Conservation (phyloP, 1,140 invertebrate species). For the Triops longicaudatus region DNA sequence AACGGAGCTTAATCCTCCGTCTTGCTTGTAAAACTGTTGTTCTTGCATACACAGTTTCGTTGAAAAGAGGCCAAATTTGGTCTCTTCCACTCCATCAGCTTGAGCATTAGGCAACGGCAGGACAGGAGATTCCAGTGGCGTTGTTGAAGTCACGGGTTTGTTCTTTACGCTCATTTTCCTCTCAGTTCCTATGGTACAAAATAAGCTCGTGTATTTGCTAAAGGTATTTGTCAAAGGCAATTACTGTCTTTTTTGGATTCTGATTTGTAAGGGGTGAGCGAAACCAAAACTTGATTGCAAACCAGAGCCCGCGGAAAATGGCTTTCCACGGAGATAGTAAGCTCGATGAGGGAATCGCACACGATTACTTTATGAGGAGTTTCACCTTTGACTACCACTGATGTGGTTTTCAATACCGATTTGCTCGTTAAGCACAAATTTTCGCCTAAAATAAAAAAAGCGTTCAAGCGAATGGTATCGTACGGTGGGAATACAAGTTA, state of each 20-base stretch:
- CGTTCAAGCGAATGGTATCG: slow-evolving; percentile 20
- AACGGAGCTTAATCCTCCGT: slow-evolving; percentile 28
- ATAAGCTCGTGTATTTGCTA: neutral
- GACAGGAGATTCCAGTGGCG: neutral
- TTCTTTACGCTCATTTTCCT: slow-evolving; percentile 27
- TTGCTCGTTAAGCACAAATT: neutral
- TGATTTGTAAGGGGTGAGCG: neutral
- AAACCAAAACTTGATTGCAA: slow-evolving; percentile 34
- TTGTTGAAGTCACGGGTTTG: slow-evolving; percentile 25
- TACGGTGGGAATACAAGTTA: neutral
- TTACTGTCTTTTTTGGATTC: neutral
- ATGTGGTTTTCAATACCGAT: neutral
- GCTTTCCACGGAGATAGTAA: slow-evolving; percentile 49
- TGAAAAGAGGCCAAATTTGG: slow-evolving; percentile 19
- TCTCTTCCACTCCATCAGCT: neutral
- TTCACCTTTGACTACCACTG: neutral
- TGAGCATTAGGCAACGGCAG: neutral
- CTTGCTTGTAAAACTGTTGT: slow-evolving; percentile 27
- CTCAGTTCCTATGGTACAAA: neutral
- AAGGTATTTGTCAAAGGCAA: neutral
- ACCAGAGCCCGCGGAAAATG: slow-evolving; percentile 50
- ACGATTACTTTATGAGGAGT: slow-evolving; percentile 41
- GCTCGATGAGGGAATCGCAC: slow-evolving; percentile 48
- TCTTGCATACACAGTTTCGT: slow-evolving; percentile 24
- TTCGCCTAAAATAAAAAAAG: slow-evolving; percentile 18